Evolutionary conservation across 2,888 invertebrate genomes (phyloP), one percentile per base, ranked within the genome.

Genomic region (Apoda limacodes): DNA sequence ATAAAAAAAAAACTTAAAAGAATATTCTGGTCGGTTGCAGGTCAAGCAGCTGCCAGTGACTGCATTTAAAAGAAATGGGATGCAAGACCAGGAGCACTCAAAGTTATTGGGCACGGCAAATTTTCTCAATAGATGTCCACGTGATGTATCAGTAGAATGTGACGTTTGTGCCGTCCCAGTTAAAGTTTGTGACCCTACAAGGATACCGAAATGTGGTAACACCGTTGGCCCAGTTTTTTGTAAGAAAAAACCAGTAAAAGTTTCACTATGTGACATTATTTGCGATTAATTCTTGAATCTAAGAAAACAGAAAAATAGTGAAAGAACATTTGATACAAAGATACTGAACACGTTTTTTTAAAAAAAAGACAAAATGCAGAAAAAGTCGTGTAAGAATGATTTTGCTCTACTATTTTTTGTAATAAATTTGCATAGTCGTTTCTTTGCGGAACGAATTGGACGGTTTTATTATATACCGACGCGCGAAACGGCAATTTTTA

Each of bases 51-150:
- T 76, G 41, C 78, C 78, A 34, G 66, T 71, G 39, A 45, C 65
- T 37, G 74, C 75, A 36, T 76, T 78, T 60, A 78, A 76, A 55
- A 71, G 78, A 32, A 78, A 78, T 45, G 78, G 78, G 39, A 70
- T 76, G 62, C 78, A 78, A 47, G 78, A 78, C 43, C 71, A 74
- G 48, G 72, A 75, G 43, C 66, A 72, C 54, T 75, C 78, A 31
- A 63, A 57, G 48, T 35, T 54, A 29, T 52, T 68, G 41, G 74
- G 74, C 27, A 60, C 71, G 38, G 40, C 71, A 27, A 76, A 72
- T 58, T 78, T 65, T 48, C 64, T 78, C 35, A 37, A 35, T 37
- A 58, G 71, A 45, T 58, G 55, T 41, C 64, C 71, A 11, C 62
- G 55, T 23, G 76, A 75, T 45, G 70, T 76, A 29, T 48, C 61